phyloP scores from a whole-genome alignment of 1,140 invertebrate genomes.

The Orussus abietinus region DNA sequence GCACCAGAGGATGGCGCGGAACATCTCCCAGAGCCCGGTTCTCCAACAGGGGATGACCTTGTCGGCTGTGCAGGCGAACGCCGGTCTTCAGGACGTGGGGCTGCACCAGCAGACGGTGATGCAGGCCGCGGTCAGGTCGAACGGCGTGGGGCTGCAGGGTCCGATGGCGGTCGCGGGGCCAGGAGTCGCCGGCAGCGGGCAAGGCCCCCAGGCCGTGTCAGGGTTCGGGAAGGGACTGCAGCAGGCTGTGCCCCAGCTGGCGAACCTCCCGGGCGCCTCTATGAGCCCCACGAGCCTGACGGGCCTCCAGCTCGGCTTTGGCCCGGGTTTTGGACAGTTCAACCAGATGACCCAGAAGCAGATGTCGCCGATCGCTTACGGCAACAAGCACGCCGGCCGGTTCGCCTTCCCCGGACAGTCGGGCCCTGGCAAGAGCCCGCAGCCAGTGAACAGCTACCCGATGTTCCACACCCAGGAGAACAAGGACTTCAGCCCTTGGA shows the following conservation, averaged over 20 bases:
- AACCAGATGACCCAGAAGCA: constrained; percentile 29
- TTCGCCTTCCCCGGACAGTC: constrained; percentile 8
- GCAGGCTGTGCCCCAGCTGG: constrained; percentile 17
- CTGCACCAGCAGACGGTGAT: constrained; percentile 22
- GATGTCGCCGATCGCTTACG: constrained; percentile 26
- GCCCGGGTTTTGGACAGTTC: constrained; percentile 25
- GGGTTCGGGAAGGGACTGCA: constrained; percentile 30
- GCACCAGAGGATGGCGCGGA: constrained; percentile 21
- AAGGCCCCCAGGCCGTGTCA: constrained; percentile 18
- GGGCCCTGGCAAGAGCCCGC: constrained; percentile 16
- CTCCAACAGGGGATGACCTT: constrained; percentile 24
- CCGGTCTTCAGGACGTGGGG: constrained; percentile 11
- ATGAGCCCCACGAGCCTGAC: constrained; percentile 18
- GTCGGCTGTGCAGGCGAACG: constrained; percentile 16
- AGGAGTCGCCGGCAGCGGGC: constrained; percentile 13
- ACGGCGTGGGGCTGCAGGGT: constrained; percentile 19
- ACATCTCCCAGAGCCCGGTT: constrained; percentile 16
- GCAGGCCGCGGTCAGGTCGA: constrained; percentile 18
- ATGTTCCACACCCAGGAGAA: constrained; percentile 34
- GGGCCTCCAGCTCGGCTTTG: constrained; percentile 26
- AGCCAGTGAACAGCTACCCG: constrained; percentile 24
- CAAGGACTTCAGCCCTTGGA: constrained; percentile 38
- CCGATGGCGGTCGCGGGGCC: constrained; percentile 17
- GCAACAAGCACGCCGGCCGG: constrained; percentile 14
- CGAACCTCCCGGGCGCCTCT: constrained; percentile 14